Conservation (phyloP, 1,140 invertebrate species). For the Eueides isabella region DNA sequence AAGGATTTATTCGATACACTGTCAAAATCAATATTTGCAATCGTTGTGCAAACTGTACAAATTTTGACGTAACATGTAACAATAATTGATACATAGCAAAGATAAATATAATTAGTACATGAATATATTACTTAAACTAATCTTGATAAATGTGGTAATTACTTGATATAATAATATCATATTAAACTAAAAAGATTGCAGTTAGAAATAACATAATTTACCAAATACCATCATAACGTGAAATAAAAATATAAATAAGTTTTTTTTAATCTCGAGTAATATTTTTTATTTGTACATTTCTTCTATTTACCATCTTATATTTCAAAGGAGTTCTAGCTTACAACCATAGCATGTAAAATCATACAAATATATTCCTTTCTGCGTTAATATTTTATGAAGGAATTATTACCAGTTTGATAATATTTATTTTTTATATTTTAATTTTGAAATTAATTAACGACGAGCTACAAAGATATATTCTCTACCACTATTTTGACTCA, state of each 20-base stretch:
- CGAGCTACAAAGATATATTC: too few species aligned
- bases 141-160: background rate
- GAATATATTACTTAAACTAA: background rate
- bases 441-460: background rate
- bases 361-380: too few species aligned
- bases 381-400: background rate
- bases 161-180: too few species aligned
- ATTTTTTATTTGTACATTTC: background rate
- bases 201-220: too few species aligned
- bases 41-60: conserved; percentile 17
- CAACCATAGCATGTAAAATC: too few species aligned
- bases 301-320: background rate
- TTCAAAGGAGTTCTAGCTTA: too few species aligned
- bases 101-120: conserved; percentile 4
- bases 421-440: background rate
- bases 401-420: background rate
- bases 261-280: too few species aligned
- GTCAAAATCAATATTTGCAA: conserved; percentile 32
- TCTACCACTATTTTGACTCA: too few species aligned
- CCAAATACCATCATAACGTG: too few species aligned
- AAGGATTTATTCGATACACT: conserved; percentile 27
- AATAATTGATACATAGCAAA: background rate
- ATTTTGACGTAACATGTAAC: conserved; percentile 14
- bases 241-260: too few species aligned
- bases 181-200: too few species aligned